Evolutionary conservation across 2,113 vertebrate genomes (phyloP).

Genomic region (Pteropus alecto): DNA sequence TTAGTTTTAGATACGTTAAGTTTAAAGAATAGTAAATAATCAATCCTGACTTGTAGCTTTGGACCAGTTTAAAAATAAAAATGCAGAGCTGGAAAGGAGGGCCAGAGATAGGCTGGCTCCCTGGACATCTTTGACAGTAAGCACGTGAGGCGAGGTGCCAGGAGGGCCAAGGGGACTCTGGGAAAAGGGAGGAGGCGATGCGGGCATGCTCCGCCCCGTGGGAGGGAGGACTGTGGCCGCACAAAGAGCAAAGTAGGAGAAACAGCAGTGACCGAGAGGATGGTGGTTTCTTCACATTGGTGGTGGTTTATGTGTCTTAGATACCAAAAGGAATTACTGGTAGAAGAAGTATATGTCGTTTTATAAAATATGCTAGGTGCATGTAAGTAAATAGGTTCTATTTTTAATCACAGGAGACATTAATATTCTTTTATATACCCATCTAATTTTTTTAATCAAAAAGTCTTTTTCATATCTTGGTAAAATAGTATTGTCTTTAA

Average conservation of each 20-base stretch:
- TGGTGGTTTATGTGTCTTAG: background rate
- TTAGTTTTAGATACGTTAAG: background rate
- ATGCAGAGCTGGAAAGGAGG: background rate
- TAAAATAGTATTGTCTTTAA: background rate
- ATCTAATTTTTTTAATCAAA: background rate
- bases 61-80: background rate
- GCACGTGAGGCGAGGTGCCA: background rate
- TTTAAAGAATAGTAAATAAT: background rate
- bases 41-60: background rate
- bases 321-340: background rate
- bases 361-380: background rate
- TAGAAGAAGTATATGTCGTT: background rate
- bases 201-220: background rate
- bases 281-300: background rate
- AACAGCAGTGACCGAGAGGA: accelerated
- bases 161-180: background rate
- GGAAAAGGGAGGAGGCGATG: background rate
- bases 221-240: too few species aligned
- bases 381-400: background rate
- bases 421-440: background rate
- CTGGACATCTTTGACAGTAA: background rate
- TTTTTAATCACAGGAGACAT: background rate
- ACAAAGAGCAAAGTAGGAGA: background rate
- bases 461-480: background rate
- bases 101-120: background rate